phyloP scores from a whole-genome alignment of 2,797 vertebrate species.

The Sebastes aleutianus region DNA sequence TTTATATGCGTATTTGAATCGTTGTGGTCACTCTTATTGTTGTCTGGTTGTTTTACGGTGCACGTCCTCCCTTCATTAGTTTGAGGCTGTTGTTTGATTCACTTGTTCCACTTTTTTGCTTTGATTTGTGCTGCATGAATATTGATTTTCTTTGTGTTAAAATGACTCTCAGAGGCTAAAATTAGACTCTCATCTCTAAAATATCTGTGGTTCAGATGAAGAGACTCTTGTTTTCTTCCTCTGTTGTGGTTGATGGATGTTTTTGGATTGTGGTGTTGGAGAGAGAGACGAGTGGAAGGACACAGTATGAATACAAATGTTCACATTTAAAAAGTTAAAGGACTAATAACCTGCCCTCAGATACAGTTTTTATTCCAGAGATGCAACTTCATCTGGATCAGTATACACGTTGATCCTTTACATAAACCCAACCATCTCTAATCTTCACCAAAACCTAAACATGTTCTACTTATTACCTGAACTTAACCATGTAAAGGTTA shows the following conservation, averaged over 20 bases:
- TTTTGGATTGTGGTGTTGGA: neutral
- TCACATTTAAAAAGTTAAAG: neutral
- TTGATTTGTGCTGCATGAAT: neutral
- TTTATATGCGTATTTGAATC: neutral
- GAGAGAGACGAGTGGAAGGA: neutral
- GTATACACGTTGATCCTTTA: neutral
- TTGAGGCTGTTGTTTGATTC: neutral
- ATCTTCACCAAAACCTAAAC: neutral
- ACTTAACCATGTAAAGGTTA: neutral
- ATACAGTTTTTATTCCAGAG: neutral
- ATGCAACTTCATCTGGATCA: neutral
- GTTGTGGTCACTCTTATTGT: neutral
- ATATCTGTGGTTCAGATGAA: neutral
- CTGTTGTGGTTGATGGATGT: neutral
- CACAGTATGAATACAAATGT: neutral
- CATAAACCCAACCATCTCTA: neutral
- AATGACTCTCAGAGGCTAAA: neutral
- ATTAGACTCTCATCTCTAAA: neutral
- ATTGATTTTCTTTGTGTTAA: neutral
- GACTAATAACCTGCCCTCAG: neutral
- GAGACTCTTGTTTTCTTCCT: neutral
- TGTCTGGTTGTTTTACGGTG: neutral
- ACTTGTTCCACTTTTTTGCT: neutral
- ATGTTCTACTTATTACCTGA: neutral
- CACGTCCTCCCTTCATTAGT: constrained; percentile 2